Conservation (phyloP, 2,113 vertebrate genomes). For the Grallaria varia region DNA sequence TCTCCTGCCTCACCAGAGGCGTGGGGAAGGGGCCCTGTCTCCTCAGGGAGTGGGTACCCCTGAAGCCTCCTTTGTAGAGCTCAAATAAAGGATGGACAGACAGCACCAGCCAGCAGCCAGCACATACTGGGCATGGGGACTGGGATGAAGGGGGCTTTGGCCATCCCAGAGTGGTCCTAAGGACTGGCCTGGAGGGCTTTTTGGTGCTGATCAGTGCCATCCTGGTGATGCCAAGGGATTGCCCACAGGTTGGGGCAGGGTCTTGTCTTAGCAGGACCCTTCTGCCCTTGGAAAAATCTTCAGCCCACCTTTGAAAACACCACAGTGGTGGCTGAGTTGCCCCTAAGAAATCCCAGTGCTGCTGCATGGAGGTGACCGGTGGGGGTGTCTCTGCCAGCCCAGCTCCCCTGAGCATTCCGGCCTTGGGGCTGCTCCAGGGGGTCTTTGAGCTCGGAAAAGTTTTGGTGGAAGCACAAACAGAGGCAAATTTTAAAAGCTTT, state of each 20-base stretch:
- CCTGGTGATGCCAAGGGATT: not conserved
- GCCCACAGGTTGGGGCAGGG: not conserved
- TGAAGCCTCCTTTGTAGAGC: not conserved
- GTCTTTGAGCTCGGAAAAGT: not conserved
- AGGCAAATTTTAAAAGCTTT: not conserved
- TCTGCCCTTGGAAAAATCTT: not conserved
- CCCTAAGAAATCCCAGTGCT: not conserved
- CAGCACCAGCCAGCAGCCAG: not conserved
- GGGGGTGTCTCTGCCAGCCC: not conserved
- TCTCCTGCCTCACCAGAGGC: not conserved
- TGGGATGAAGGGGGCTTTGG: not conserved
- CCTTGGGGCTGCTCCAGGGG: not conserved
- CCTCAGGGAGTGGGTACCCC: not conserved
- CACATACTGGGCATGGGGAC: not conserved
- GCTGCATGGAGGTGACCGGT: not conserved
- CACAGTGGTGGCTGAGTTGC: fast-evolving
- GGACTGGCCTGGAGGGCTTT: not conserved
- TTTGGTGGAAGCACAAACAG: not conserved
- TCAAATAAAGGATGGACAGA: not conserved
- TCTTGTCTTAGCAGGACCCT: too few relatives aligned
- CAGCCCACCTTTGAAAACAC: not conserved
- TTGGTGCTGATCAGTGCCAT: fast-evolving
- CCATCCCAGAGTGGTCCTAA: not conserved
- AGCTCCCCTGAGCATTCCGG: not conserved
- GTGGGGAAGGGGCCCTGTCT: too few relatives aligned